Conservation (phyloP, 2,797 vertebrate species). For the Falco biarmicus region DNA sequence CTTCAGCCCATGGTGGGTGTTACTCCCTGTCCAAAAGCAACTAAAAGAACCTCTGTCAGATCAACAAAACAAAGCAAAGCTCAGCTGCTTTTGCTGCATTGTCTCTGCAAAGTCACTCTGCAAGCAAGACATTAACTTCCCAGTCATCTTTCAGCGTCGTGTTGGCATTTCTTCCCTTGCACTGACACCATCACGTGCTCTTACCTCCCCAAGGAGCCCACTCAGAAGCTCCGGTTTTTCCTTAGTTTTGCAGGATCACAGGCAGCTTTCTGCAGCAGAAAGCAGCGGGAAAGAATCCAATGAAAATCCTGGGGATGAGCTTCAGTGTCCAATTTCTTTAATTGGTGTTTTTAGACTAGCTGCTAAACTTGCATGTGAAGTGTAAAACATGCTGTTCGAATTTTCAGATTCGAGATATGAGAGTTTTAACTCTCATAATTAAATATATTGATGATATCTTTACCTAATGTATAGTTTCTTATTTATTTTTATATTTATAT, state of each 20-base stretch:
- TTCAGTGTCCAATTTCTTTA: not conserved
- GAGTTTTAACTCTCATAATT: not conserved
- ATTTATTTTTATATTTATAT: not conserved
- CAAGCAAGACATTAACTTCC: not conserved
- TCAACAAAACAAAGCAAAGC: conserved; percentile 18
- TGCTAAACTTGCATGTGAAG: not conserved
- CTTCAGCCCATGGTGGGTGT: conserved; percentile 53
- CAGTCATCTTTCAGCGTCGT: conserved; percentile 2
- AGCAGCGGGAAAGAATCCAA: not conserved
- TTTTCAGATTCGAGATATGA: not conserved
- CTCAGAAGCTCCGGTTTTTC: not conserved
- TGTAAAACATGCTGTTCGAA: not conserved
- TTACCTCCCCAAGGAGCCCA: not conserved
- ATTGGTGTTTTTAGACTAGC: not conserved
- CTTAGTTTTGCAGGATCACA: not conserved
- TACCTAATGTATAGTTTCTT: not conserved
- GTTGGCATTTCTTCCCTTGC: conserved; percentile 32
- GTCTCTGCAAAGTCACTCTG: conserved; percentile 30
- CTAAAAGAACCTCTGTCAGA: conserved; percentile 39
- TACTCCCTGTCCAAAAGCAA: conserved; percentile 50
- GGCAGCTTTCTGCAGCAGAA: not conserved
- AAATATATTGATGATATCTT: not conserved
- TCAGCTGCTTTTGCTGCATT: not conserved
- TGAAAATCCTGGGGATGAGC: not conserved
- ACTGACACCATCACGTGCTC: conserved; percentile 45